phyloP scores from a whole-genome alignment of 2,113 vertebrate genomes.

The Strix uralensis region DNA sequence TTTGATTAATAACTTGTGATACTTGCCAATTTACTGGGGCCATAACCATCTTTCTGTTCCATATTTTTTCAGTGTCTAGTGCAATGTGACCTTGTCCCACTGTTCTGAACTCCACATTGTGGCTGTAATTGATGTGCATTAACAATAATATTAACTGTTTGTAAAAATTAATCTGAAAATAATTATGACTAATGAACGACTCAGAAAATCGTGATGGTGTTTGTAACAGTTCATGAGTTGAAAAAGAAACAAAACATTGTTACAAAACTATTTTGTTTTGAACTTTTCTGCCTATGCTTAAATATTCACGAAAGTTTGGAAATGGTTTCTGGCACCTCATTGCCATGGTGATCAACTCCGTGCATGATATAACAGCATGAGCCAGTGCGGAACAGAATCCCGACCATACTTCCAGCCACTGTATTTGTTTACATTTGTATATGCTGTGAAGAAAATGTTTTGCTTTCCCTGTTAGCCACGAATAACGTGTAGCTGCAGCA shows the following conservation, averaged over 20 bases:
- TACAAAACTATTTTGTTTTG: not conserved
- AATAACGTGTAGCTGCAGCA: not conserved
- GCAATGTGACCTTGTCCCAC: not conserved
- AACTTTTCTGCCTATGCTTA: not conserved
- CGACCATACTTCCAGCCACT: not conserved
- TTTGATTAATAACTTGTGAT: not conserved
- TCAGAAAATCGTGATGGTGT: not conserved
- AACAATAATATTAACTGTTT: not conserved
- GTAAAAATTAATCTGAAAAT: not conserved
- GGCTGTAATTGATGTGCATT: not conserved
- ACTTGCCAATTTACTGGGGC: not conserved
- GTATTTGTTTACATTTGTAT: not conserved
- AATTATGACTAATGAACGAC: not conserved
- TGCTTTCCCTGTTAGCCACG: not conserved
- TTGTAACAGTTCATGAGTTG: rapidly evolving
- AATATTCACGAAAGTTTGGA: not conserved
- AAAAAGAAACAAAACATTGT: not conserved
- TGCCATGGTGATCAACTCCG: not conserved
- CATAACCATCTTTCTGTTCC: not conserved
- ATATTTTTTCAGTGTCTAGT: not conserved
- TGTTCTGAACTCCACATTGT: not conserved
- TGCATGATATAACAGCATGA: not conserved
- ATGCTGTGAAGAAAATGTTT: not conserved
- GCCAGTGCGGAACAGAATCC: not conserved
- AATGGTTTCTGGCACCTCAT: not conserved